Evolutionary conservation across 2,797 vertebrate species (phyloP).

Genomic region (Paguma larvata): DNA sequence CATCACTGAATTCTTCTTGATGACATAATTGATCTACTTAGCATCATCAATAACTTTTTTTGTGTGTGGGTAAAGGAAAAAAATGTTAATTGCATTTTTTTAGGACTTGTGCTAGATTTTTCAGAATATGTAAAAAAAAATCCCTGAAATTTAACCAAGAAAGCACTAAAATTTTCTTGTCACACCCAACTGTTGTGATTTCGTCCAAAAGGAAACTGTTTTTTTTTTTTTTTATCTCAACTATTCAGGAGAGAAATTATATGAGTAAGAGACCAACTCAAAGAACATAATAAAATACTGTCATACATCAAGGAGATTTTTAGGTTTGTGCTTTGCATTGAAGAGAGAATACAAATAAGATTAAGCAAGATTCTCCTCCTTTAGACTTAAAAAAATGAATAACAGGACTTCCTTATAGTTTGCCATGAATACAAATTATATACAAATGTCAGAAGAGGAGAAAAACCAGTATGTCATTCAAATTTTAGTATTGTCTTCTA

Average conservation of each 20-base stretch:
- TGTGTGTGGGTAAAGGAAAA: conserved; percentile 3
- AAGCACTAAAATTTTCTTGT: not conserved
- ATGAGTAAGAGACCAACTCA: conserved; percentile 39
- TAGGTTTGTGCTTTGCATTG: conserved; percentile 63
- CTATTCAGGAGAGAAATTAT: conserved; percentile 54
- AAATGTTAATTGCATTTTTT: not conserved
- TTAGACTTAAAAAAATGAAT: conserved; percentile 60
- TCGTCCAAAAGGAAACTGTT: not conserved
- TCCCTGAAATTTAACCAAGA: not conserved
- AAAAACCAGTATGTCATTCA: conserved; percentile 21
- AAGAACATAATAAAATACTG: conserved; percentile 63
- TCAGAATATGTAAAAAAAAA: conserved; percentile 51
- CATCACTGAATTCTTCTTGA: conserved; percentile 37
- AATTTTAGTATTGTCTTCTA: conserved; percentile 26
- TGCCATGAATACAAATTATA: conserved; percentile 62
- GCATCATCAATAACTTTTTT: not conserved
- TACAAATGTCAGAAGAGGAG: not conserved
- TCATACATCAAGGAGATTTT: conserved; percentile 67
- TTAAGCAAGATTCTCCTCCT: conserved; percentile 27
- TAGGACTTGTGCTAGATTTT: not conserved
- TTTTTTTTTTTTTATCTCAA: not conserved
- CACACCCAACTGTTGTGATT: not conserved
- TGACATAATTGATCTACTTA: conserved; percentile 58
- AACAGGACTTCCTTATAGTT: conserved; percentile 12
- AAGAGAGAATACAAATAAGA: conserved; percentile 71